Evolutionary conservation across 2,797 vertebrate genomes (phyloP).

Genomic region (Argentina silus): DNA sequence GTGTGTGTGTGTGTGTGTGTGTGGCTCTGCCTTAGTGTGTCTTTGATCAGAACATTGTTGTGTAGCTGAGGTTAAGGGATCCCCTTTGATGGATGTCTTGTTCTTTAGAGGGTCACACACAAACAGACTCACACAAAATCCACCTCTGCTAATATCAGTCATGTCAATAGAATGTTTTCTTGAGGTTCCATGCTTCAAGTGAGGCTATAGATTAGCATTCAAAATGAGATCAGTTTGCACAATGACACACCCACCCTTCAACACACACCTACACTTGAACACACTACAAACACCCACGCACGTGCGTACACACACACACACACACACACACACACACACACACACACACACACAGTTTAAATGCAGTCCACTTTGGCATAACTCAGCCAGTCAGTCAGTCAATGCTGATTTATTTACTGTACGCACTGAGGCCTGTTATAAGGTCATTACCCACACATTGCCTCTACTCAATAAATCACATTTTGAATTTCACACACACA

Average conservation of each 20-base stretch:
- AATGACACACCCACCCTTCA: neutral
- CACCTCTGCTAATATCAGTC: neutral
- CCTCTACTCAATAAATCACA: constrained; percentile 7
- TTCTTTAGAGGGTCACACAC: constrained; percentile 1
- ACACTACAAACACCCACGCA: too few relatives aligned
- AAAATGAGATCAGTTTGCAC: neutral
- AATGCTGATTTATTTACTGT: constrained; percentile 17
- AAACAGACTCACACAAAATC: neutral
- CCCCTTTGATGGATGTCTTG: neutral
- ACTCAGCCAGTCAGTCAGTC: constrained; percentile 9
- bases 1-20: neutral
- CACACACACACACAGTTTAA: constrained; percentile 1
- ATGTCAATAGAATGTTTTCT: neutral
- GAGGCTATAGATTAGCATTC: constrained; percentile 3
- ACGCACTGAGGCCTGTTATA: constrained; percentile 11
- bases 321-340: neutral
- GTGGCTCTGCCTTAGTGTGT: neutral
- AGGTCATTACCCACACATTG: constrained; percentile 14
- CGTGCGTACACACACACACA: neutral
- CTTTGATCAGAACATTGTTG: neutral
- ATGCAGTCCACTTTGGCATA: neutral
- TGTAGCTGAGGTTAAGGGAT: neutral
- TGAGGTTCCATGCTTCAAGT: neutral
- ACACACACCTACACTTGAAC: too few relatives aligned
- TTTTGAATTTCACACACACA: constrained; percentile 13